Evolutionary conservation across 2,888 invertebrate species (phyloP).

Genomic region (Hirtodrosophila trivittata): DNA sequence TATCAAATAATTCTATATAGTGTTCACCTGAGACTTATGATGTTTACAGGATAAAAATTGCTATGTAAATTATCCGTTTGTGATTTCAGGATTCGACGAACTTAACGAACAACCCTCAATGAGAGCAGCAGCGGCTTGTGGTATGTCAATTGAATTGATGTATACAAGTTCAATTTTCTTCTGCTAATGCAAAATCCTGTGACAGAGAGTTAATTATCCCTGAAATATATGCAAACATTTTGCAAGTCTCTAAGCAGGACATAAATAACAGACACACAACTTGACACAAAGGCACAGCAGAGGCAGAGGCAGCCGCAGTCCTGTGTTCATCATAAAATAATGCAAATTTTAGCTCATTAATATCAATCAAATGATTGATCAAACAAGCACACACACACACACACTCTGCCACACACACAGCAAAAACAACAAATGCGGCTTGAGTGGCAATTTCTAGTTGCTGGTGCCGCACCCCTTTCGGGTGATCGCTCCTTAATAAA

Average conservation of each 20-base stretch:
- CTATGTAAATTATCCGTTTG: too few species aligned
- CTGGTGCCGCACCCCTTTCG: constrained; percentile 27
- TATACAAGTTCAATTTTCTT: constrained; percentile 14
- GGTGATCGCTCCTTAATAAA: constrained; percentile 73
- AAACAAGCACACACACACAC: constrained; percentile 28
- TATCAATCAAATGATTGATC: constrained; percentile 82
- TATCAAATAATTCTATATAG: too few species aligned
- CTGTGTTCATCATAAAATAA: constrained; percentile 62
- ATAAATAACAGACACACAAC: constrained; percentile 13
- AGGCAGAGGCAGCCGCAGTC: neutral
- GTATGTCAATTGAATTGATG: constrained; percentile 10
- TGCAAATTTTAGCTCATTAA: constrained; percentile 82
- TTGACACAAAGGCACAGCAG: neutral
- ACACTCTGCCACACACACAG: constrained; percentile 9
- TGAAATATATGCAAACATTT: constrained; percentile 70
- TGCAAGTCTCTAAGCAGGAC: constrained; percentile 35
- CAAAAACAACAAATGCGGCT: constrained; percentile 9
- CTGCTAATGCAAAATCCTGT: constrained; percentile 48
- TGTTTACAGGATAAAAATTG: too few species aligned
- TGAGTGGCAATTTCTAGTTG: constrained; percentile 31
- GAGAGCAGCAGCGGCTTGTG: too few species aligned
- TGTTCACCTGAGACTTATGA: too few species aligned
- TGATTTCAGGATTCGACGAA: too few species aligned
- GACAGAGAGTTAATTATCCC: constrained; percentile 60
- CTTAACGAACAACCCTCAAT: neutral